These are phyloP conservation scores for Papilio glaucus DNA, from an alignment of 1,140 invertebrate genomes.

Conservation along the genomic window DNA sequence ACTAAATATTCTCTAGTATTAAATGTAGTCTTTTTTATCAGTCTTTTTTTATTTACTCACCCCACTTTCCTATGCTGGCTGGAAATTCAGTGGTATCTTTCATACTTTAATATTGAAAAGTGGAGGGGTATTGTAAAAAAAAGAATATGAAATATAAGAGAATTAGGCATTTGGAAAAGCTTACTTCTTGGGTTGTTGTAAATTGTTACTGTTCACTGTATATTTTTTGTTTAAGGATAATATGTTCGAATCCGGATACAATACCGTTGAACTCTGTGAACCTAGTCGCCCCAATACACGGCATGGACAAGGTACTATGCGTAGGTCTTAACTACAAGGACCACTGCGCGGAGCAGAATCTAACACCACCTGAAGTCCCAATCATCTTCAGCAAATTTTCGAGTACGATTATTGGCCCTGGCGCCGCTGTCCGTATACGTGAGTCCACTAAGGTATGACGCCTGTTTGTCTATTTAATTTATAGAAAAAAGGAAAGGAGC, in stretches of 20 bases:
- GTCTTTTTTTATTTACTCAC: too few species aligned
- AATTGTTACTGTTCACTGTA: slow-evolving; percentile 16
- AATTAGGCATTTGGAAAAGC: too few species aligned
- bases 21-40: too few species aligned
- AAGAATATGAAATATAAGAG: too few species aligned
- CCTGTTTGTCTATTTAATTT: too few species aligned
- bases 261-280: slow-evolving; percentile 70
- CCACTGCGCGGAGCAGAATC: slow-evolving; percentile 87
- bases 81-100: too few species aligned
- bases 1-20: too few species aligned
- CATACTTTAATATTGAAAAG: too few species aligned
- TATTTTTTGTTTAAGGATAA: slow-evolving; percentile 46
- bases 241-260: slow-evolving; percentile 44
- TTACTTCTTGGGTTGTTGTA: too few species aligned
- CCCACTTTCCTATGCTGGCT: too few species aligned
- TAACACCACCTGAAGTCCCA: slow-evolving; percentile 85
- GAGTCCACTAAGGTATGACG: slow-evolving; percentile 70
- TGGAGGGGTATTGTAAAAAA: too few species aligned
- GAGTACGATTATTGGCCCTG: slow-evolving; percentile 90
- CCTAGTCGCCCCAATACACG: slow-evolving; percentile 84
- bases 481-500: too few species aligned
- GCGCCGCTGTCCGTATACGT: slow-evolving; percentile 85
- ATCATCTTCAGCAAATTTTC: slow-evolving; percentile 89
- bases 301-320: slow-evolving; percentile 87
- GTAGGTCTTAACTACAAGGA: slow-evolving; percentile 89